phyloP scores from a whole-genome alignment of 2,797 vertebrate genomes.

The Danionella dracula region DNA sequence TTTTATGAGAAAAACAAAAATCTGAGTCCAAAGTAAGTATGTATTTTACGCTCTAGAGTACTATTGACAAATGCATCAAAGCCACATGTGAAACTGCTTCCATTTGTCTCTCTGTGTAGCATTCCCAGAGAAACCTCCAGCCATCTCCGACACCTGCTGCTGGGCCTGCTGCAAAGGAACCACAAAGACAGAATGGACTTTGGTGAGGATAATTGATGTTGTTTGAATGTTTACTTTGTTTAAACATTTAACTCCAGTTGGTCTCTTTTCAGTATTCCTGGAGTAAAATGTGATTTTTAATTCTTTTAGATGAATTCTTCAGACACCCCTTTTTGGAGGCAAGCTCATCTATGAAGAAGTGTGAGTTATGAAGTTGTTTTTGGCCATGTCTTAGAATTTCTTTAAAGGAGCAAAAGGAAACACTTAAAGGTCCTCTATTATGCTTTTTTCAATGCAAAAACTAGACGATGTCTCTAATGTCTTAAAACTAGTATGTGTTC shows the following conservation, averaged over 20 bases:
- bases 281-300: constrained; percentile 1
- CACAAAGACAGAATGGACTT: constrained; percentile 96
- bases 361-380: constrained; percentile 67
- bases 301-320: constrained; percentile 87
- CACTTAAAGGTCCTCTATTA: too few relatives aligned
- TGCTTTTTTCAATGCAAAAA: too few relatives aligned
- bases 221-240: background rate
- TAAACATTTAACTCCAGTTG: background rate
- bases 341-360: constrained; percentile 89
- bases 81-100: background rate
- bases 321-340: constrained; percentile 89
- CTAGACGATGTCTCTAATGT: too few relatives aligned
- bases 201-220: constrained; percentile 65
- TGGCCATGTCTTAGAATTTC: background rate
- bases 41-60: too few relatives aligned
- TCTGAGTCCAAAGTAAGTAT: constrained; percentile 86
- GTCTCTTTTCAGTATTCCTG: background rate
- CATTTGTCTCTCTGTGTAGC: constrained; percentile 58
- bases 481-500: too few relatives aligned
- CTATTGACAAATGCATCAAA: too few relatives aligned
- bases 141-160: constrained; percentile 85
- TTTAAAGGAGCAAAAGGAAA: background rate
- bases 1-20: constrained; percentile 98
- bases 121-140: constrained; percentile 93
- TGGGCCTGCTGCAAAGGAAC: constrained; percentile 86